Base-by-base conservation (phyloP, 2,888 invertebrate genomes). In the Lissocephala sabroskyi region DNA sequence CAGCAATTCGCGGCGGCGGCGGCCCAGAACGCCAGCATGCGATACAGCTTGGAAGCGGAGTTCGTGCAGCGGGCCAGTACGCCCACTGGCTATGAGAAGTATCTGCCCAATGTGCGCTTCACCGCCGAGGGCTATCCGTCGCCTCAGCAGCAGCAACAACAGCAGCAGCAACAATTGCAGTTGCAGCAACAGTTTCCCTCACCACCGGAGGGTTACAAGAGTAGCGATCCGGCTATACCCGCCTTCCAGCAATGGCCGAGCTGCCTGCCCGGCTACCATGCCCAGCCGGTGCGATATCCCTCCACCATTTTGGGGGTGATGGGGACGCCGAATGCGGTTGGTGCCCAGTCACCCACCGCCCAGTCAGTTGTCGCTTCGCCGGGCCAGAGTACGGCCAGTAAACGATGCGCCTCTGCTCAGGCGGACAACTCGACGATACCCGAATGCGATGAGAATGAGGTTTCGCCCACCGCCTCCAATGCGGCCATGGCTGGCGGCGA, bases 91-190 rank as follows among this genome's bases (percentile, higher is more conserved):
- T 87, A 87, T 74, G 89, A 87, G 59, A 86, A 86, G 65, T 87
- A 86, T 78, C 82, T 85, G 53, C 80, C 82, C 65, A 88, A 87
- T 79, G 88, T 92, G 41, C 88, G 93, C 59, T 92, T 92, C 78
- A 94, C 93, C 3, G 89, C 91, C 46, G 93, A 93, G 64, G 94
- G 94, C 6, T 94, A 93, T 82, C 93, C 93, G 0, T 88, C 89
- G 56, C 59, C 70, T 4, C 62, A 66, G 3, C 63, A 57, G n/a
- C 55, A 51, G 29, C 64, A 57, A 44, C 65, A 54, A 50, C 65
- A 52, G 49, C 66, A 61, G 45, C n/a, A n/a, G n/a, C 80, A 29
- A 29, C 29, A 29, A n/a, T 29, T 32, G 51, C 54, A 42, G 45
- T 56, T 16, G 45, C 54, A 45, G 37, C 63, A 32, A 32, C 88